These are phyloP conservation scores for Drosophila triauraria DNA, from an alignment of 1,140 invertebrate genomes.

Conservation along the genomic window DNA sequence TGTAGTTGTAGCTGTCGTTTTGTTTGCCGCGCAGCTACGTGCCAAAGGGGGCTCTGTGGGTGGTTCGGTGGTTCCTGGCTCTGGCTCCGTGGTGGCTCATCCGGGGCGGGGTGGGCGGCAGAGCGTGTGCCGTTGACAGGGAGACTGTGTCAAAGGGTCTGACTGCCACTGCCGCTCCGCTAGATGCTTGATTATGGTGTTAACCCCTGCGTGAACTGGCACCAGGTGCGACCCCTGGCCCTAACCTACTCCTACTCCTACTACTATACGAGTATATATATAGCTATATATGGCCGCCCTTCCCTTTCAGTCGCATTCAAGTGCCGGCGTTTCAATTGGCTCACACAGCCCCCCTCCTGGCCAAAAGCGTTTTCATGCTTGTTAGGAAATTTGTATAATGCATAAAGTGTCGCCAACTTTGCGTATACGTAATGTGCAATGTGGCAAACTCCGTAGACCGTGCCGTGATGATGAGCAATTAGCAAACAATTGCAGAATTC, in stretches of 20 bases:
- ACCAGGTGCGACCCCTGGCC: slow-evolving; percentile 62
- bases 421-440: slow-evolving; percentile 74
- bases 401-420: slow-evolving; percentile 72
- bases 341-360: slow-evolving; percentile 31
- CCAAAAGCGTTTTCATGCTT: slow-evolving; percentile 68
- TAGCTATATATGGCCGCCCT: slow-evolving; percentile 13
- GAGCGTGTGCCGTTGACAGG: slow-evolving; percentile 35
- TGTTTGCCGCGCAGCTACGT: slow-evolving; percentile 65
- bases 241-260: neutral
- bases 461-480: slow-evolving; percentile 76
- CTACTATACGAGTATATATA: neutral
- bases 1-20: slow-evolving; percentile 37
- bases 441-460: slow-evolving; percentile 51
- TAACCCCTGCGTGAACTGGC: slow-evolving; percentile 75
- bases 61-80: no score
- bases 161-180: slow-evolving; percentile 55
- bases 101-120: slow-evolving; percentile 16
- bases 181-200: slow-evolving; percentile 77
- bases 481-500: slow-evolving; percentile 78
- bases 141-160: slow-evolving; percentile 60
- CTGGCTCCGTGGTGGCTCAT: neutral
- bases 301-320: slow-evolving; percentile 38
- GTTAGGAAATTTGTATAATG: slow-evolving; percentile 76
- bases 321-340: slow-evolving; percentile 65
- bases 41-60: slow-evolving; percentile 17